phyloP scores from a whole-genome alignment of 2,797 vertebrate genomes.

The Scomberomorus guttatus region DNA sequence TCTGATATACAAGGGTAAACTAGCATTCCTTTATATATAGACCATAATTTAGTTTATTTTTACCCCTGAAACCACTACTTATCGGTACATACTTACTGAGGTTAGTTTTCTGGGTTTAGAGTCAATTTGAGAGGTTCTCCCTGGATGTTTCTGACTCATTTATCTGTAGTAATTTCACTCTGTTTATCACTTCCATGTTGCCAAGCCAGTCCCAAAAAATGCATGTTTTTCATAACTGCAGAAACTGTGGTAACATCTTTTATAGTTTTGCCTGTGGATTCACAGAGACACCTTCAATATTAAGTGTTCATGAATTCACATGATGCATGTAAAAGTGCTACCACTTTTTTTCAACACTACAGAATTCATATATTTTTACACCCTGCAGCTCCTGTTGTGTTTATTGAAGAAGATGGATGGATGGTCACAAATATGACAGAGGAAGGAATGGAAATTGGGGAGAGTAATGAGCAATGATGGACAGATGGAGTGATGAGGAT shows the following conservation, averaged over 20 bases:
- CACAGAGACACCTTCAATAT: slow-evolving; percentile 7
- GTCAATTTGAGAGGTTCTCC: slow-evolving; percentile 29
- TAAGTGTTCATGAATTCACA: slow-evolving; percentile 9
- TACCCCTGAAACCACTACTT: slow-evolving; percentile 4
- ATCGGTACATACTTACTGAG: not conserved
- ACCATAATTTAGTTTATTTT: not conserved
- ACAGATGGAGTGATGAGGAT: slow-evolving; percentile 65
- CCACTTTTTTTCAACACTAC: slow-evolving; percentile 22
- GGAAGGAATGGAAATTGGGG: slow-evolving; percentile 56
- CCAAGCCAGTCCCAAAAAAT: not conserved
- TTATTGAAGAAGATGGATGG: slow-evolving; percentile 71
- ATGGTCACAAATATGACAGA: slow-evolving; percentile 63
- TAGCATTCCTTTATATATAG: slow-evolving; percentile 2
- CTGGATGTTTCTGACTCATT: slow-evolving; percentile 21
- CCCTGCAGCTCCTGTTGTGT: slow-evolving; percentile 48
- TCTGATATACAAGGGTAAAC: slow-evolving; percentile 28
- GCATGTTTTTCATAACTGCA: not conserved
- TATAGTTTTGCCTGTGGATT: not conserved
- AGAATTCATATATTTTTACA: slow-evolving; percentile 56
- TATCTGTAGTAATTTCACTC: slow-evolving; percentile 26
- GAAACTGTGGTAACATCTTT: slow-evolving; percentile 17
- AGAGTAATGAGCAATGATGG: slow-evolving; percentile 76
- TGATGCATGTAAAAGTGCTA: slow-evolving; percentile 19
- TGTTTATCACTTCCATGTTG: slow-evolving; percentile 9
- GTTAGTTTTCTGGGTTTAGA: slow-evolving; percentile 23